phyloP scores from a whole-genome alignment of 2,888 invertebrate genomes.

The Calameuta idolon region DNA sequence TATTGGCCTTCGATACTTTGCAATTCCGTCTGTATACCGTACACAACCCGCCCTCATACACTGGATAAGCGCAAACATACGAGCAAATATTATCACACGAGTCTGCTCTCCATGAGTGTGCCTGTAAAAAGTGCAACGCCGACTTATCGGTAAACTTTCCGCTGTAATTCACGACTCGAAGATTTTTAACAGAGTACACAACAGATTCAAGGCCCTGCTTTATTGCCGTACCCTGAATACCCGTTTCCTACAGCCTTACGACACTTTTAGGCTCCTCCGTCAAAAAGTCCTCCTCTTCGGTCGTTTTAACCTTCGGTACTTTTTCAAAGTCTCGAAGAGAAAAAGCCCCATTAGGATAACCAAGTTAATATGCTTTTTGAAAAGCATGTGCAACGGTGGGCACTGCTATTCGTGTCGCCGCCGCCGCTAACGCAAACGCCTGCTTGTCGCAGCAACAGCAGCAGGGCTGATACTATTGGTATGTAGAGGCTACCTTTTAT shows the following conservation, averaged over 20 bases:
- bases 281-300: neutral
- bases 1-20: neutral
- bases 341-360: conserved; percentile 22
- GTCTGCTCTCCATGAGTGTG: neutral
- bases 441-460: neutral
- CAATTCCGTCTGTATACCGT: neutral
- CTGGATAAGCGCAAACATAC: neutral
- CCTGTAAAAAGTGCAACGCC: neutral
- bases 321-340: conserved; percentile 18
- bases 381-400: conserved; percentile 36
- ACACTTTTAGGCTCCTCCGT: neutral
- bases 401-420: conserved; percentile 1
- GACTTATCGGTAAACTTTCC: neutral
- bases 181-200: neutral
- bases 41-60: neutral
- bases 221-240: neutral
- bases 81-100: conserved; percentile 2
- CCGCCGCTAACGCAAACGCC: neutral
- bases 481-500: neutral
- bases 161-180: neutral
- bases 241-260: neutral
- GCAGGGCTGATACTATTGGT: neutral
- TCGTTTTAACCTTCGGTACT: neutral
- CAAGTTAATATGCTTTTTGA: conserved; percentile 40
- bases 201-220: neutral